Evolutionary conservation across 2,797 vertebrate species (phyloP).

Genomic region (Gallirallus australis): DNA sequence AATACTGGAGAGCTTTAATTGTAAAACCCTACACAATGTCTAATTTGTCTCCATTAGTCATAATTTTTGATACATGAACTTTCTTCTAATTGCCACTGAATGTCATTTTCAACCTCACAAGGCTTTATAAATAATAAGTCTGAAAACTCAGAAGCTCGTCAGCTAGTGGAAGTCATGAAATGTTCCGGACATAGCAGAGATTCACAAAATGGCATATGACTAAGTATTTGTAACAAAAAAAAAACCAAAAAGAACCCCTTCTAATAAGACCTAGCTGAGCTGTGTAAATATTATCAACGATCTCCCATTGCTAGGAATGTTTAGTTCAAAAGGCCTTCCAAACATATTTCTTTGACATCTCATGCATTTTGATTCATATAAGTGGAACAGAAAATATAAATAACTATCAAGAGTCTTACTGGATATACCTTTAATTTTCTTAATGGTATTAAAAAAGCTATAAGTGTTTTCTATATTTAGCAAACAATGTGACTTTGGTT

Average conservation of each 20-base stretch:
- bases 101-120: background rate
- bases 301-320: background rate
- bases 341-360: background rate
- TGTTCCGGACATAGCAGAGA: background rate
- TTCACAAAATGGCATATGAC: background rate
- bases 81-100: background rate
- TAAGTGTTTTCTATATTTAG: background rate
- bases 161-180: background rate
- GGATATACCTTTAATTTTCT: background rate
- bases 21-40: background rate
- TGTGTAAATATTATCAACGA: background rate
- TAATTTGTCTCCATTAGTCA: conserved; percentile 1
- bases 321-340: background rate
- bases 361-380: background rate
- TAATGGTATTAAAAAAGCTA: background rate
- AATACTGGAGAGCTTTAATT: background rate
- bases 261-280: background rate
- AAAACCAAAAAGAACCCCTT: background rate
- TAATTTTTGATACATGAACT: background rate
- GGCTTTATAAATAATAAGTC: background rate
- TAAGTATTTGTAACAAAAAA: background rate
- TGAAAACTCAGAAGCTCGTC: background rate
- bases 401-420: background rate
- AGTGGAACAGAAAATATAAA: background rate
- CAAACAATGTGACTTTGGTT: background rate